A percentile compares a stretch with the other conserved stretches of the same genome.
phyloP scores from a whole-genome alignment of 2,888 invertebrate genomes.

The Cosmia pyralina region DNA sequence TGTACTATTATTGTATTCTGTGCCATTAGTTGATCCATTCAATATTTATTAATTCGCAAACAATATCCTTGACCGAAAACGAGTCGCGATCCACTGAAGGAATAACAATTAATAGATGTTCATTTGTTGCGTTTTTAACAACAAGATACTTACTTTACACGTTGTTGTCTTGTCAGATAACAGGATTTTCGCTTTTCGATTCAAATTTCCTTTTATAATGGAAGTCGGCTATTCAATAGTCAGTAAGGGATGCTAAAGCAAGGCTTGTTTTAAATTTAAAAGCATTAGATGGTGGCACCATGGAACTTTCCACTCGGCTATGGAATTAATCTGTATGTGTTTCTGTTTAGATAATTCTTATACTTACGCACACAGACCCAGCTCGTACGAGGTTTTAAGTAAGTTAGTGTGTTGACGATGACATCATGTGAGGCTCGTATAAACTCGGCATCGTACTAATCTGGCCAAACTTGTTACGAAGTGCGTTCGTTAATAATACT shows the following conservation, averaged over 20 bases:
- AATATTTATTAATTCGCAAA: conserved; percentile 62
- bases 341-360: conserved; percentile 64
- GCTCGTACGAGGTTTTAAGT: conserved; percentile 61
- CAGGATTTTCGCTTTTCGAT: conserved; percentile 66
- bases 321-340: conserved; percentile 67
- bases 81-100: conserved; percentile 67
- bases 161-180: conserved; percentile 62
- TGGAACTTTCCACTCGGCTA: conserved; percentile 77
- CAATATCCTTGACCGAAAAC: conserved; percentile 78
- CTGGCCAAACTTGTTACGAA: conserved; percentile 77
- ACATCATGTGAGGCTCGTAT: conserved; percentile 73
- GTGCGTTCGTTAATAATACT: conserved; percentile 56
- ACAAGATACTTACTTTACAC: conserved; percentile 70
- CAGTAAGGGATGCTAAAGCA: conserved; percentile 69
- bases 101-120: conserved; percentile 48
- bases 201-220: conserved; percentile 73
- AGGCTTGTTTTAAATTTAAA: conserved; percentile 73
- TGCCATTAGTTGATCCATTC: conserved; percentile 33
- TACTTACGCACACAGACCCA: conserved; percentile 58
- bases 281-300: conserved; percentile 58
- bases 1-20: too few relatives aligned
- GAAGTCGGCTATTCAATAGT: conserved; percentile 65
- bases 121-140: conserved; percentile 56
- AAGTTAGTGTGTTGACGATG: conserved; percentile 71
- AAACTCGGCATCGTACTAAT: conserved; percentile 64